Conservation (phyloP, 2,888 invertebrate genomes). For the Hanleya hanleyi region DNA sequence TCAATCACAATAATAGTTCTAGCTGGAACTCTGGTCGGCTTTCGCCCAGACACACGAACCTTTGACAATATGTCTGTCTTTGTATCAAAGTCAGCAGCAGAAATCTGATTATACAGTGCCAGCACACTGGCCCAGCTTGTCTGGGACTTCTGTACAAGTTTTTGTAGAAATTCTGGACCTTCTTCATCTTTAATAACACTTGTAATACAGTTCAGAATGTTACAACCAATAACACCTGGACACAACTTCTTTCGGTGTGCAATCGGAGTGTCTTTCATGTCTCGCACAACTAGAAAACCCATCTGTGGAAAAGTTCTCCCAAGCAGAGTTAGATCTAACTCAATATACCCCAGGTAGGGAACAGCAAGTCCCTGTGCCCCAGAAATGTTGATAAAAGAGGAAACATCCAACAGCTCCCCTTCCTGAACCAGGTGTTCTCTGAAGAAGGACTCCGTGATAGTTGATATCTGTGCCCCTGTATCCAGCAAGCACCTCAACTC, state of each 20-base stretch:
- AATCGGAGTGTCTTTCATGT: slow-evolving; percentile 2
- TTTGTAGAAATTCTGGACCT: no score
- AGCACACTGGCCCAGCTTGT: no score
- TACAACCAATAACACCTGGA: slow-evolving; percentile 30
- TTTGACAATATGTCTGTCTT: neutral
- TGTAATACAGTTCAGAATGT: slow-evolving; percentile 12
- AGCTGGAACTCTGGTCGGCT: neutral
- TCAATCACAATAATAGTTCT: neutral
- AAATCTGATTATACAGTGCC: no score
- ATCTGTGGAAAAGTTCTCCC: slow-evolving; percentile 9
- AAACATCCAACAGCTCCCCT: neutral
- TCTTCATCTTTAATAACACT: neutral
- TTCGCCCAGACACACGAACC: neutral
- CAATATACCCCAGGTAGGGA: slow-evolving; percentile 24
- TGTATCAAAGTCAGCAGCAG: no score
- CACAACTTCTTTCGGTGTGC: slow-evolving; percentile 8
- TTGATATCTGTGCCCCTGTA: neutral
- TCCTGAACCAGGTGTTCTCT: neutral
- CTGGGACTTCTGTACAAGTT: no score
- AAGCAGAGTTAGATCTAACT: slow-evolving; percentile 6
- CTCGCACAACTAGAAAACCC: slow-evolving; percentile 26
- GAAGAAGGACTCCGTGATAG: neutral
- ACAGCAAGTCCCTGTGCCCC: neutral
- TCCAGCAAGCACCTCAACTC: neutral
- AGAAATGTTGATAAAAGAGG: slow-evolving; percentile 6